phyloP scores from a whole-genome alignment of 2,113 vertebrate genomes.

The Anguilla rostrata region DNA sequence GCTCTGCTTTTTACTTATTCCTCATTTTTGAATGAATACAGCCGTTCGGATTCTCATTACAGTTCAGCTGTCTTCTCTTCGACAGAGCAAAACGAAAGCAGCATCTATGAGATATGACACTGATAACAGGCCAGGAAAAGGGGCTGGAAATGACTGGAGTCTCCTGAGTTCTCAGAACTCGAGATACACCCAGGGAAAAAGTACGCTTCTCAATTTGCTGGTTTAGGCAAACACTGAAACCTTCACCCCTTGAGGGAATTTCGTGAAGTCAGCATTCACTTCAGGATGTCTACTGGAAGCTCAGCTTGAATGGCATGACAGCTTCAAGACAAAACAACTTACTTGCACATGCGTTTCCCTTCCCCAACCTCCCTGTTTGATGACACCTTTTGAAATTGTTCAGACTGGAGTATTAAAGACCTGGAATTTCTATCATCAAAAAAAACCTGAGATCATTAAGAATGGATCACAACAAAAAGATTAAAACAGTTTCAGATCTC shows the following conservation, averaged over 20 bases:
- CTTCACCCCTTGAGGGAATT: constrained; percentile 30
- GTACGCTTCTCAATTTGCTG: constrained; percentile 37
- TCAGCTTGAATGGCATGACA: not conserved
- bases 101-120: constrained; percentile 55
- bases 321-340: constrained; percentile 20
- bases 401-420: not conserved
- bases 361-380: not conserved
- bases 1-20: not conserved
- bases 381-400: not conserved
- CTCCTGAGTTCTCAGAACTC: constrained; percentile 43
- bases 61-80: constrained; percentile 39
- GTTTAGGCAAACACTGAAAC: constrained; percentile 43
- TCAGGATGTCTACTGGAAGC: constrained; percentile 32
- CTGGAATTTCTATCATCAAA: not conserved
- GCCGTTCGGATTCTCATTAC: constrained; percentile 43
- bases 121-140: constrained; percentile 40
- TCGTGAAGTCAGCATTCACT: constrained; percentile 35
- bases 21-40: constrained; percentile 36
- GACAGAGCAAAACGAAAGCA: constrained; percentile 52
- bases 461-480: not conserved
- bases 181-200: constrained; percentile 22
- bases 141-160: constrained; percentile 49
- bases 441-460: not conserved
- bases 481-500: not conserved
- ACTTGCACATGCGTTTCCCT: not conserved